Evolutionary conservation across 2,888 invertebrate genomes (phyloP).

Genomic region (Drosophila bunnanda): DNA sequence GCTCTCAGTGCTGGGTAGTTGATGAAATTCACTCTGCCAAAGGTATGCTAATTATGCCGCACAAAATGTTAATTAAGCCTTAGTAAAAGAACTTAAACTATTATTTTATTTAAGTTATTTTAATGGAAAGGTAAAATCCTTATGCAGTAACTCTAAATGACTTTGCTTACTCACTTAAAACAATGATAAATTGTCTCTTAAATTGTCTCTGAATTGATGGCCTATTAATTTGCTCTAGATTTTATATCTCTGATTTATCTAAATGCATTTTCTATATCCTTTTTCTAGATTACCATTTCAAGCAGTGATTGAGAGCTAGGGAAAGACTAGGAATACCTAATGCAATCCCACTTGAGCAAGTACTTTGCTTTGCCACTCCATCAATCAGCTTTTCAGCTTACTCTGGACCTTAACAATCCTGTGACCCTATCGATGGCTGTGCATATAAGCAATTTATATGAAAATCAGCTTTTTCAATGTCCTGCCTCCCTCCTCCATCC

Average conservation of each 20-base stretch:
- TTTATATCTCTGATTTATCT: not conserved
- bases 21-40: not conserved
- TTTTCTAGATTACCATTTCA: not conserved
- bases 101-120: not conserved
- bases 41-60: not conserved
- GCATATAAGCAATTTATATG: constrained; percentile 49
- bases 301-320: not conserved
- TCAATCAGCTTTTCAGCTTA: constrained; percentile 45
- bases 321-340: not conserved
- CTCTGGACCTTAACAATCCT: not conserved
- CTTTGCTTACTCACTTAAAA: not conserved
- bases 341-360: constrained; percentile 12
- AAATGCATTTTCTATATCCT: not conserved
- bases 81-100: not conserved
- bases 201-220: constrained; percentile 3
- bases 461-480: constrained; percentile 51
- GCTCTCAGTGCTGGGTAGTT: not conserved
- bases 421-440: constrained; percentile 31
- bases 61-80: not conserved
- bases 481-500: not conserved
- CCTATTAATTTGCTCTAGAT: not conserved
- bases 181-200: not conserved
- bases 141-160: too few species aligned
- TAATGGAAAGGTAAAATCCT: not conserved
- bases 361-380: constrained; percentile 15